Base-by-base conservation (phyloP, 2,797 vertebrate species). In the Pampus argenteus region DNA sequence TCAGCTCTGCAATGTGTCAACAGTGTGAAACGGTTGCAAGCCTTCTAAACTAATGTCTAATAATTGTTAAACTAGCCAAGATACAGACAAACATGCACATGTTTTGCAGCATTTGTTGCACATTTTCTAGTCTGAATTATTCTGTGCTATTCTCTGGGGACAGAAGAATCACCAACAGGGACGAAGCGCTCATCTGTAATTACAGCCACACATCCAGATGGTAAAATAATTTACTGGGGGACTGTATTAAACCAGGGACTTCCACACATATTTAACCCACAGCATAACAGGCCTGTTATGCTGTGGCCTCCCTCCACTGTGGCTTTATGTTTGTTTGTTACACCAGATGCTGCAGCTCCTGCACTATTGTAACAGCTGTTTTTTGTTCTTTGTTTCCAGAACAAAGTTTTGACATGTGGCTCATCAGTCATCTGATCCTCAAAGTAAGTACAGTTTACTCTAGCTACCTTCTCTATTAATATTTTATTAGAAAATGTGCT, bases 201-300 rank as follows among this genome's bases (percentile, higher is more conserved):
- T 69, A 44, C 38, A 52, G 29, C 31, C 60, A 63, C 51, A 62
- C 50, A 26, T 70, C 69, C 73, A 83, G 69, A 79, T 73, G 65
- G 69, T 70, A 25, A 76, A 58, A 66, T 73, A 28, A 79, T 70
- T 66, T 61, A 54, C 47, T 58, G 55, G 40, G 50, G 29, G 67
- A 42, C 34, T n/a, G 22, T 45, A 40, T 60, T 44, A 25, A 63
- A 71, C 17, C 68, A 69, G 64, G 44, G 58, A 73, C 65, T 70
- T 61, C 20, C 51, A 66, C 56, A 51, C 57, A 73, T 42, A 59
- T 59, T 74, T 59, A 76, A 66, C 40, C 66, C 52, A 47, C 50
- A 58, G 58, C 36, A 29, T 26, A 51, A 44, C 48, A 58, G 50
- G 45, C 26, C 60, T 69, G n/a, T n/a, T n/a, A n/a, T n/a, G n/a